Conservation (phyloP, 2,888 invertebrate species). For the Stenichneumon culpator region DNA sequence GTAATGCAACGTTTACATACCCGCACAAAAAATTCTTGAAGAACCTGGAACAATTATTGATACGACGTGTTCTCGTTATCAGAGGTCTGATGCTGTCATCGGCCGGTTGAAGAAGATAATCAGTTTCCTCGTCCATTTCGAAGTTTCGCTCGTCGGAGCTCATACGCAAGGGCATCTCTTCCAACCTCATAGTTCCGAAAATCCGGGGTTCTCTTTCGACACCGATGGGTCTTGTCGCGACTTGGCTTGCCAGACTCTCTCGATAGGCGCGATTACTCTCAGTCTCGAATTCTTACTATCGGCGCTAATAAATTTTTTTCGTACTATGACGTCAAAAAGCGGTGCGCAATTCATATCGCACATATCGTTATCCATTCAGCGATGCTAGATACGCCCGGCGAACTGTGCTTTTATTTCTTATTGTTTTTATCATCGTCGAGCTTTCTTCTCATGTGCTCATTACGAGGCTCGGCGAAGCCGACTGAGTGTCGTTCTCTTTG, state of each 20-base stretch:
- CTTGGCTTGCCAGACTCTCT: neutral
- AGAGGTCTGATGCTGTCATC: constrained; percentile 81
- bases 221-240: constrained; percentile 3
- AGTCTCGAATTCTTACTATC: constrained; percentile 53
- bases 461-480: neutral
- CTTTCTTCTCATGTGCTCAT: constrained; percentile 10
- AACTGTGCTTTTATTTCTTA: neutral
- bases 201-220: neutral
- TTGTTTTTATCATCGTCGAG: constrained; percentile 14
- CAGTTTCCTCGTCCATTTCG: constrained; percentile 84
- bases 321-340: constrained; percentile 57
- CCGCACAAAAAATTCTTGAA: constrained; percentile 80
- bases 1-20: constrained; percentile 74
- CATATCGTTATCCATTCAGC: constrained; percentile 53
- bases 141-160: constrained; percentile 84
- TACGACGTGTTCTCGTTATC: constrained; percentile 77
- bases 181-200: constrained; percentile 80
- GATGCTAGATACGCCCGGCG: constrained; percentile 2
- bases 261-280: neutral
- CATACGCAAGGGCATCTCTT: constrained; percentile 83
- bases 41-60: constrained; percentile 79
- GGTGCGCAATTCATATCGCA: constrained; percentile 57
- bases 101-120: constrained; percentile 82
- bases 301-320: constrained; percentile 55
- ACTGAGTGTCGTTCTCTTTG: neutral